phyloP scores from a whole-genome alignment of 1,140 invertebrate species.

The Drosophila burlai region DNA sequence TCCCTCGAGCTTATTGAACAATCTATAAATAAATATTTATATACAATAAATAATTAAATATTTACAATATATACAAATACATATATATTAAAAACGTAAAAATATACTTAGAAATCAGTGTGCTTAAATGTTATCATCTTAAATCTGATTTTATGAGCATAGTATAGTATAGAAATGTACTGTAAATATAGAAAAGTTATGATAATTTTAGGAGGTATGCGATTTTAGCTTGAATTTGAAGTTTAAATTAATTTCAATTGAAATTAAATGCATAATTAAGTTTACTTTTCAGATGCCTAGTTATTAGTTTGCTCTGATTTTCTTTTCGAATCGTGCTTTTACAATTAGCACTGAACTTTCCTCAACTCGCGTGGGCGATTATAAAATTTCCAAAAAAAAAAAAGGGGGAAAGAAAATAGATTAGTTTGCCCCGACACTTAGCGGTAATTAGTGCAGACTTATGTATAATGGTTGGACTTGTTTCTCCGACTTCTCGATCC shows the following conservation, averaged over 20 bases:
- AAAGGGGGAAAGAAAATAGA: not conserved
- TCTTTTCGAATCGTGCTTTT: not conserved
- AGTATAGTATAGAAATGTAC: not conserved
- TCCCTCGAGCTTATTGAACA: not conserved
- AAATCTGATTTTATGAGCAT: not conserved
- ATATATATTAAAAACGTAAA: not conserved
- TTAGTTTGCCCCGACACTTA: slow-evolving; percentile 10
- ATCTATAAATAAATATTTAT: not conserved
- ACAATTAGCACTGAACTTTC: slow-evolving; percentile 21
- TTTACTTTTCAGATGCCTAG: not conserved
- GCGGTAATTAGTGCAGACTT: slow-evolving; percentile 25
- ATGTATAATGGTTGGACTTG: slow-evolving; percentile 19
- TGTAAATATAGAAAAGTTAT: not conserved
- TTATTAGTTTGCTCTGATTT: slow-evolving; percentile 8
- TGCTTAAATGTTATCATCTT: not conserved
- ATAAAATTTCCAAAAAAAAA: slow-evolving; percentile 4
- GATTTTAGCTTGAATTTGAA: not conserved
- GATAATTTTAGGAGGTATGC: not conserved
- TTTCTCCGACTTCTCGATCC: slow-evolving; percentile 2
- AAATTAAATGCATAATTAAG: not conserved
- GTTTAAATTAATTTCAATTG: not conserved
- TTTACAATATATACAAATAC: not conserved
- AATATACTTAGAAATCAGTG: not conserved
- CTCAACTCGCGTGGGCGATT: slow-evolving; percentile 1
- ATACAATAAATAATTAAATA: not conserved